Evolutionary conservation across 2,113 vertebrate genomes (phyloP).

Genomic region (Nothobranchius furzeri): DNA sequence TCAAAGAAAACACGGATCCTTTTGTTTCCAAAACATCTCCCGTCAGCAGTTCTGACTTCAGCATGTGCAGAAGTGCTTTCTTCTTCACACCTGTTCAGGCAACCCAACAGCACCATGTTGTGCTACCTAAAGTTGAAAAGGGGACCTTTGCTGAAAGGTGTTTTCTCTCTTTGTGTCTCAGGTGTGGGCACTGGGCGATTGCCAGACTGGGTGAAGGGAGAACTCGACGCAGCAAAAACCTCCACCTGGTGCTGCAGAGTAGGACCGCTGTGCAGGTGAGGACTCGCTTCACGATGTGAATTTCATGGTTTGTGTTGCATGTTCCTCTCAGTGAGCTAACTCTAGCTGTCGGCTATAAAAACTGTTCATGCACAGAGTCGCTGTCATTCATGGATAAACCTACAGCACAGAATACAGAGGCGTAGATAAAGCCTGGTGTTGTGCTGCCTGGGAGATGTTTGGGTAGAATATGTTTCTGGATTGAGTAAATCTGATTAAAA

Average conservation of each 20-base stretch:
- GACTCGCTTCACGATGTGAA: background rate
- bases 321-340: no score
- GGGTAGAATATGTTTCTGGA: background rate
- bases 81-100: background rate
- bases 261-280: conserved; percentile 79
- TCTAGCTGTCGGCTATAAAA: no score
- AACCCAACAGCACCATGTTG: background rate
- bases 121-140: conserved; percentile 1
- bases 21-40: background rate
- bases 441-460: no score
- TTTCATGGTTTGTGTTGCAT: background rate
- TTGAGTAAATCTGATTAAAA: background rate
- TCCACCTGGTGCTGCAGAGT: conserved; percentile 61
- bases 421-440: no score
- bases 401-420: no score
- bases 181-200: conserved; percentile 70
- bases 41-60: background rate
- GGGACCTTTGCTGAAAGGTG: conserved; percentile 19
- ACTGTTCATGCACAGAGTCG: no score
- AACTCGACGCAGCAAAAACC: conserved; percentile 35
- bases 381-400: no score
- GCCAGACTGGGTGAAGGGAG: conserved; percentile 72
- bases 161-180: conserved; percentile 26
- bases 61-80: background rate
- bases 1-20: background rate